phyloP scores from a whole-genome alignment of 2,888 invertebrate genomes.

The Caenorhabditis parvicauda region DNA sequence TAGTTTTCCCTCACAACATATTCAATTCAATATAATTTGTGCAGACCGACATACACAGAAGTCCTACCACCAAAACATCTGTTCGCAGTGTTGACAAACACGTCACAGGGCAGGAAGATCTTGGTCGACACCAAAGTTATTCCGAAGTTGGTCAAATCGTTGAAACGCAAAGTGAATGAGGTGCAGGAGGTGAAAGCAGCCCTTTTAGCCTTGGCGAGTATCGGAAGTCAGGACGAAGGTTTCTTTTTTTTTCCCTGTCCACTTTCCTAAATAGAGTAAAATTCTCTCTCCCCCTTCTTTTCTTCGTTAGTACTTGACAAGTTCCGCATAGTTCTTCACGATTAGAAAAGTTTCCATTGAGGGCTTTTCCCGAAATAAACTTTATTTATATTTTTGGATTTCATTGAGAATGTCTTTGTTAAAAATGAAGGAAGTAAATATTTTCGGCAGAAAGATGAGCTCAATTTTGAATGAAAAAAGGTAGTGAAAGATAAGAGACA shows the following conservation, averaged over 20 bases:
- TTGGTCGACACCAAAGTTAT: neutral
- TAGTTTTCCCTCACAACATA: neutral
- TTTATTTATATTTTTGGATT: no score
- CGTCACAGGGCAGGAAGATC: constrained; percentile 35
- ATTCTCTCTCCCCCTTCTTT: no score
- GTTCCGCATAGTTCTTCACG: no score
- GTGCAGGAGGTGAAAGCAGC: constrained; percentile 36
- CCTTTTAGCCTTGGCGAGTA: constrained; percentile 42
- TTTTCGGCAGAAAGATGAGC: no score
- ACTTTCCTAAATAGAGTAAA: no score
- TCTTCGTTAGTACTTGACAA: no score
- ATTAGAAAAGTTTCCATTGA: no score
- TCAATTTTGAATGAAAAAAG: no score
- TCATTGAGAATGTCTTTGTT: no score
- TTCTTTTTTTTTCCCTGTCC: no score
- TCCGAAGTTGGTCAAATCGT: constrained; percentile 8
- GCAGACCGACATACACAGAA: constrained; percentile 19
- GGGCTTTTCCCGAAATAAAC: no score
- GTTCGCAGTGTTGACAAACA: constrained; percentile 38
- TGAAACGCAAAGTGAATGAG: constrained; percentile 17
- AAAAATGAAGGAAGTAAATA: no score
- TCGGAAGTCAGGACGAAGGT: constrained; percentile 30
- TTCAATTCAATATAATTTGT: constrained; percentile 1
- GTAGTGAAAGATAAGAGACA: neutral
- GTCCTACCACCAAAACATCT: constrained; percentile 45